Conservation (phyloP, 2,797 vertebrate genomes). For the Takifugu rubripes region DNA sequence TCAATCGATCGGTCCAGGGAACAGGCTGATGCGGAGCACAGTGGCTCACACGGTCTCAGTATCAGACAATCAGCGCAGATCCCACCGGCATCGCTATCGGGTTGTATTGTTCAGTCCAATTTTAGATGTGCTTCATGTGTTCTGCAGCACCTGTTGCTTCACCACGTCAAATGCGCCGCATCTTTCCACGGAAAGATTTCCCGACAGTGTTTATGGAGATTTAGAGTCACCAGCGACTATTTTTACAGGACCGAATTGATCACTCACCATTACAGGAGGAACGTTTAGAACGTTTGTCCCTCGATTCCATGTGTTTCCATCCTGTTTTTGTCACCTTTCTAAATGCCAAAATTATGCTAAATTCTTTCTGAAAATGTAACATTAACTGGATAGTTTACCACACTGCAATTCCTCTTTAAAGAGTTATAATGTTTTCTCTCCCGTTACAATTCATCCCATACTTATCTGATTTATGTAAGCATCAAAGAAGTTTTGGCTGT, state of each 20-base stretch:
- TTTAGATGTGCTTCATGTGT: constrained; percentile 58
- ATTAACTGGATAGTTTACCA: too few species aligned
- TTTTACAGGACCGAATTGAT: neutral
- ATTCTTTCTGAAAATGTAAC: too few species aligned
- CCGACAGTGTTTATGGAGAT: neutral
- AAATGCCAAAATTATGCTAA: too few species aligned
- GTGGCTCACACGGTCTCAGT: constrained; percentile 3
- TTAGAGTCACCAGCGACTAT: neutral
- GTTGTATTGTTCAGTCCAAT: constrained; percentile 65
- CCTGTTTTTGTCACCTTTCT: too few species aligned
- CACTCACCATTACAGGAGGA: neutral
- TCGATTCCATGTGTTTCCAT: too few species aligned
- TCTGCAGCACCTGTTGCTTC: constrained; percentile 58
- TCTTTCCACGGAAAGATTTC: constrained; percentile 14
- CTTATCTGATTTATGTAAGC: too few species aligned
- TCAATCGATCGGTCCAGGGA: neutral
- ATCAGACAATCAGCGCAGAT: constrained; percentile 21
- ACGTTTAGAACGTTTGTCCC: neutral
- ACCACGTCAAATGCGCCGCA: constrained; percentile 31
- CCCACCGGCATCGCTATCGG: constrained; percentile 31
- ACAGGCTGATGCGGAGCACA: neutral
- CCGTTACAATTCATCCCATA: too few species aligned
- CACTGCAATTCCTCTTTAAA: too few species aligned
- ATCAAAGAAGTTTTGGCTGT: too few species aligned
- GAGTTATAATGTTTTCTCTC: too few species aligned